Evolutionary conservation across 2,797 vertebrate species (phyloP).

Genomic region (Cryptoblepharus egeriae): DNA sequence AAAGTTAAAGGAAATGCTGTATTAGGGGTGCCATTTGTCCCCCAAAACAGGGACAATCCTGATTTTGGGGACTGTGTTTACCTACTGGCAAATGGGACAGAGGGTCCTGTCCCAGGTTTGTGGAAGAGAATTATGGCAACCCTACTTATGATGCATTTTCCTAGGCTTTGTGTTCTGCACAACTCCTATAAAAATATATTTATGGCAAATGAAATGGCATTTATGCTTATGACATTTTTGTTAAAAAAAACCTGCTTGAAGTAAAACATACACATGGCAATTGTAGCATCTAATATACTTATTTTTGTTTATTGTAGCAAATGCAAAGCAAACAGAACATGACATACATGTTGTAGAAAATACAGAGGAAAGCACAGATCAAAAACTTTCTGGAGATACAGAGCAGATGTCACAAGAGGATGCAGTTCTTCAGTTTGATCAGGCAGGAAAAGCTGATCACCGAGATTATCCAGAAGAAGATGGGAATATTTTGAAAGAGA

Average conservation of each 20-base stretch:
- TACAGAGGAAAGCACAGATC: slow-evolving; percentile 6
- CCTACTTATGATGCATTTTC: neutral
- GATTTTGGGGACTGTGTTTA: no score
- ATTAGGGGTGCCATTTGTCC: no score
- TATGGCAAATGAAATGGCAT: no score
- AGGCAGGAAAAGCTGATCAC: no score
- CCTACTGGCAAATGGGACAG: no score
- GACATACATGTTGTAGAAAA: slow-evolving; percentile 15
- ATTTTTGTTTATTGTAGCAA: slow-evolving; percentile 36
- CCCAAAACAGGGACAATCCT: no score
- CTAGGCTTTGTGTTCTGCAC: slow-evolving; percentile 5
- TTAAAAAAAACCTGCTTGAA: neutral
- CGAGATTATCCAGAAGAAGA: no score
- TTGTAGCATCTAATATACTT: neutral
- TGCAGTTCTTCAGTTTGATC: neutral
- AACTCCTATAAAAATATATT: slow-evolving; percentile 1
- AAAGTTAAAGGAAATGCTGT: neutral
- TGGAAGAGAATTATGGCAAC: no score
- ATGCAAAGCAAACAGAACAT: slow-evolving; percentile 43
- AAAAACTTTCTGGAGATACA: slow-evolving; percentile 36
- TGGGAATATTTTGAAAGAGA: slow-evolving; percentile 20
- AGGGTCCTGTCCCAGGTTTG: no score
- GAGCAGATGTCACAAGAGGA: slow-evolving; percentile 37
- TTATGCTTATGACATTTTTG: no score
- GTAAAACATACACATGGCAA: neutral